These are phyloP conservation scores for Apodemia zela DNA, from an alignment of 2,888 invertebrate genomes.

Conservation along the genomic window DNA sequence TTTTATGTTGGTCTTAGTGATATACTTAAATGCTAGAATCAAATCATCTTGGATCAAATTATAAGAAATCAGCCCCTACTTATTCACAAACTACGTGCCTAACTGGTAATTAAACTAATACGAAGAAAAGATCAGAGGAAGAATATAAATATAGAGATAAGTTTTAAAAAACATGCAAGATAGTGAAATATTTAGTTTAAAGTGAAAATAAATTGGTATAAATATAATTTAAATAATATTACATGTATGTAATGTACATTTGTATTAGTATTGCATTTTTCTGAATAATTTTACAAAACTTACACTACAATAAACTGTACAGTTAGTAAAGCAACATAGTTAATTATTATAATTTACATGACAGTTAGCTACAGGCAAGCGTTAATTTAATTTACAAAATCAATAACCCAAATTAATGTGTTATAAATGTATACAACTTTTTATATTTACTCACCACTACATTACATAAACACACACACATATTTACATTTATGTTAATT, in stretches of 20 bases:
- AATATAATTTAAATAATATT: neutral
- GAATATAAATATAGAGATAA: too few relatives aligned
- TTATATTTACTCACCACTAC: slow-evolving; percentile 27
- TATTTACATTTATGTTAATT: slow-evolving; percentile 17
- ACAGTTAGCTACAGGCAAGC: neutral
- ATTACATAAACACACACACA: slow-evolving; percentile 25
- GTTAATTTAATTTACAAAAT: neutral
- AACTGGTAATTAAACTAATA: too few relatives aligned
- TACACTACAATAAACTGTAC: neutral
- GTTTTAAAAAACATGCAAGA: neutral
- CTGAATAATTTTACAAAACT: neutral
- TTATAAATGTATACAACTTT: slow-evolving; percentile 19
- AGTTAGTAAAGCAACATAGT: neutral
- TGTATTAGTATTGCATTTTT: neutral
- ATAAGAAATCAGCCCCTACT: too few relatives aligned
- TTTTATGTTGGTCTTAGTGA: too few relatives aligned
- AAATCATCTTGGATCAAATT: too few relatives aligned
- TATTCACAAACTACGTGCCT: too few relatives aligned
- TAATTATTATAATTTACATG: neutral
- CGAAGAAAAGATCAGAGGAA: too few relatives aligned
- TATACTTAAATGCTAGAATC: too few relatives aligned
- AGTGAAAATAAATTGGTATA: neutral
- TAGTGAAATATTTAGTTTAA: neutral
- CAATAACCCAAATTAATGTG: neutral
- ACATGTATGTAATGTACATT: neutral